Base-by-base conservation (phyloP, 2,888 invertebrate species). In the Achlya flavicornis region DNA sequence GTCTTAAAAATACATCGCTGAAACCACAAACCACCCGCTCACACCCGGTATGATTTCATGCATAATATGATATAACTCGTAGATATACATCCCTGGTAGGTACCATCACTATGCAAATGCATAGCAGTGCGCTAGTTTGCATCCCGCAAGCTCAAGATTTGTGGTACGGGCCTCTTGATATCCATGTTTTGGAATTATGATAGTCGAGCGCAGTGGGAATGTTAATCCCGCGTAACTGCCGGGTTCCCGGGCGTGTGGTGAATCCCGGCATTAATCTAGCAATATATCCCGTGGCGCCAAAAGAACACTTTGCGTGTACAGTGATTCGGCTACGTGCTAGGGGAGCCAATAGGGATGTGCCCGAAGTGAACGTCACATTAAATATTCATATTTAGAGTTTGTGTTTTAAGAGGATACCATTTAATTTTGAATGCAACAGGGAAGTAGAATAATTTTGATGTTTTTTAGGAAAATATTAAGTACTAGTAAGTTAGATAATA, bases 131-230 rank as follows among this genome's bases (percentile, higher is more conserved):
- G 76, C 66, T 74, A 78, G 77, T 79, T 81, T 74, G 79, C 82
- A 83, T 78, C 77, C 84, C 80, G 71, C 79, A 74, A 78, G 77
- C 82, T 79, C 74, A 84, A 87, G 88, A 88, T 87, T 86, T 87
- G 88, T 79, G 81, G 81, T 71, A 75, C 77, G 79, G 26, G 80
- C 83, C 77, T 83, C 85, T 80, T 86, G 85, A 82, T 87, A 84
- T 76, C 81, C 83, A 77, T 84, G 82, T 86, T 86, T 81, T 78
- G 77, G 80, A 84, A 85, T 86, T 88, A 89, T 87, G 84, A 88
- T 85, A 81, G 84, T 74, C 65, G 64, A 65, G 76, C 79, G 80
- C 78, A 74, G 67, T 67, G 84, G 84, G 89, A 89, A 89, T 89
- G 88, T 85, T 87, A 87, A 90, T 84, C 78, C 80, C 78, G 75